phyloP scores from a whole-genome alignment of 2,113 vertebrate genomes.

The Bungarus multicinctus region DNA sequence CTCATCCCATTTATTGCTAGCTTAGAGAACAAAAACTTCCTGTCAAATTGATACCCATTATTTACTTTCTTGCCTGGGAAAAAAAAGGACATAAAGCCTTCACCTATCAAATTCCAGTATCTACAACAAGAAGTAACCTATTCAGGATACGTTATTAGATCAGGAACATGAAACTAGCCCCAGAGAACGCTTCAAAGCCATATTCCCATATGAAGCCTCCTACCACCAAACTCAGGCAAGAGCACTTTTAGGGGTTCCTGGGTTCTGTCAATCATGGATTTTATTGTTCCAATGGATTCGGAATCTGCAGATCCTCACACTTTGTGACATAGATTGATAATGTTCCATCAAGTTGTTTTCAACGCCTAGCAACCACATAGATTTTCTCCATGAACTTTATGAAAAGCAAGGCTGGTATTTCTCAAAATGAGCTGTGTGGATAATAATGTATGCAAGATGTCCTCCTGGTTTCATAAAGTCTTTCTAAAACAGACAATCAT shows the following conservation, averaged over 20 bases:
- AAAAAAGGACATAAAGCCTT: background rate
- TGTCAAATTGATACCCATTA: too few relatives aligned
- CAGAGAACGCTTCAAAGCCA: background rate
- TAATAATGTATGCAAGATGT: conserved; percentile 30
- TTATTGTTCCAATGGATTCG: background rate
- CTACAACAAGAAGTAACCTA: background rate
- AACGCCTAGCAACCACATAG: background rate
- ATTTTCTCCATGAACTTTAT: background rate
- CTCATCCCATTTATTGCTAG: background rate
- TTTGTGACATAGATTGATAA: background rate
- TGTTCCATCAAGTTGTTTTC: background rate
- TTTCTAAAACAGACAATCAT: background rate
- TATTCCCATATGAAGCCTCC: background rate
- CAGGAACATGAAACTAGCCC: background rate
- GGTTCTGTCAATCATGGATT: background rate
- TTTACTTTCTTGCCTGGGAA: background rate
- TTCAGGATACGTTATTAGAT: background rate
- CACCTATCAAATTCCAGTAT: background rate
- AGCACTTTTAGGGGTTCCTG: too few relatives aligned
- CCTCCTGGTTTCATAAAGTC: background rate
- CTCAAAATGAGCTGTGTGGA: conserved; percentile 24
- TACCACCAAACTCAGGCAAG: background rate
- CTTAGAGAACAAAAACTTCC: background rate
- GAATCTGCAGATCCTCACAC: background rate
- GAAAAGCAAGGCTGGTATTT: background rate